Evolutionary conservation across 1,140 invertebrate species (phyloP).

Genomic region (Chlorops oryzae): DNA sequence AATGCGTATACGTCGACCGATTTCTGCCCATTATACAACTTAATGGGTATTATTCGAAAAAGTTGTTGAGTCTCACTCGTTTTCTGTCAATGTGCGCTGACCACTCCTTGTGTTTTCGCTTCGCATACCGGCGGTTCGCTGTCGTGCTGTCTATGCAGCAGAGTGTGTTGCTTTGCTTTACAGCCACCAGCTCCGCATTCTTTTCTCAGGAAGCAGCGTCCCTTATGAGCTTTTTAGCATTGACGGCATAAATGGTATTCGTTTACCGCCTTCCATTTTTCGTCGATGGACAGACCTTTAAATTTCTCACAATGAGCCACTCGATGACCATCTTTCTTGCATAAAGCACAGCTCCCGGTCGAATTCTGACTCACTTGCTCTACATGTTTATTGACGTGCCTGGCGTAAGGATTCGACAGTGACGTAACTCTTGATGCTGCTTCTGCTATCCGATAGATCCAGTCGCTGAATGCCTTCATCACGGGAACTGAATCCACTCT

Average conservation of each 20-base stretch:
- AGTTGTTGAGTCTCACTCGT: too few relatives aligned
- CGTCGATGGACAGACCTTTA: neutral
- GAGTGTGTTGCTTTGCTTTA: constrained; percentile 2
- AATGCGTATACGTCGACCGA: neutral
- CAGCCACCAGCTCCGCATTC: constrained; percentile 4
- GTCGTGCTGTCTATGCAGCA: neutral
- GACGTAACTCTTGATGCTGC: too few relatives aligned
- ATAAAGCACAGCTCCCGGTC: too few relatives aligned
- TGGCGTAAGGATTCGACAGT: neutral
- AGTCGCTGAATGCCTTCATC: neutral
- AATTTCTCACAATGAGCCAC: too few relatives aligned
- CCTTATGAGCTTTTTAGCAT: neutral
- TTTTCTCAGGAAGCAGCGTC: constrained; percentile 1
- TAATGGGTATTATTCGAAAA: constrained; percentile 7
- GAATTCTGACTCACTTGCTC: too few relatives aligned
- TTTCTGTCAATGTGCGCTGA: too few relatives aligned
- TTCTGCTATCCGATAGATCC: too few relatives aligned
- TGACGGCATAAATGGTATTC: constrained; percentile 3
- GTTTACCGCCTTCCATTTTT: constrained; percentile 2
- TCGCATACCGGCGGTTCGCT: neutral
- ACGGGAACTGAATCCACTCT: neutral
- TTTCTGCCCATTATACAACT: neutral
- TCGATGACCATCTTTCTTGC: too few relatives aligned
- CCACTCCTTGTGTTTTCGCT: neutral
- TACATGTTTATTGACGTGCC: too few relatives aligned